Conservation (phyloP, 2,113 vertebrate genomes). For the Alethe diademata region DNA sequence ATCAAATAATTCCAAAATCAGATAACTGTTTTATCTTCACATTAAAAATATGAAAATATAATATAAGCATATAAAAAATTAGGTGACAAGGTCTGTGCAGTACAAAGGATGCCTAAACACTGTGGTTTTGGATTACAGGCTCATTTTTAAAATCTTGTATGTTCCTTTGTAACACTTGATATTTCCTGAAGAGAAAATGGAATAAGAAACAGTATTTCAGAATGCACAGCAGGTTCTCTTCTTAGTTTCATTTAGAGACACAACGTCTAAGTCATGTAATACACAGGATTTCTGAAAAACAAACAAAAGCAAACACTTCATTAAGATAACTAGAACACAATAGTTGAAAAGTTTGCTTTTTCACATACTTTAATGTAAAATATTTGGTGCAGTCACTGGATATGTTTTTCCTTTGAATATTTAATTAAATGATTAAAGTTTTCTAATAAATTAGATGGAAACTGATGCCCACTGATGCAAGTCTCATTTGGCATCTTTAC, state of each 20-base stretch:
- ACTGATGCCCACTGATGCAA: neutral
- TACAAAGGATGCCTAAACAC: neutral
- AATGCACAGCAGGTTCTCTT: constrained; percentile 61
- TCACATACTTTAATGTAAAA: neutral
- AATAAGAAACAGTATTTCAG: constrained; percentile 6
- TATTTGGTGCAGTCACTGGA: neutral
- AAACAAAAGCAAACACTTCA: constrained; percentile 25
- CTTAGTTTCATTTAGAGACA: constrained; percentile 48
- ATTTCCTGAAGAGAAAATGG: neutral
- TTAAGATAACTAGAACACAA: neutral
- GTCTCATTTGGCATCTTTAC: neutral
- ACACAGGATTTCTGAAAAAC: constrained; percentile 54
- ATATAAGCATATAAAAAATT: constrained; percentile 14
- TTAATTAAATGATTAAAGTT: neutral
- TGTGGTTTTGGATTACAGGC: neutral
- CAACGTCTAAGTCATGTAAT: constrained; percentile 47
- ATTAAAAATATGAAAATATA: constrained; percentile 38
- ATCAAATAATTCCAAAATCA: neutral
- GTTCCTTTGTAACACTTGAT: neutral
- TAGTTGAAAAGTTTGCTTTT: neutral
- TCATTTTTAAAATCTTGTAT: neutral
- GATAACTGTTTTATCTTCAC: neutral
- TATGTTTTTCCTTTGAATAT: neutral
- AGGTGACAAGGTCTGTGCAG: neutral
- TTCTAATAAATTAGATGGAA: neutral